Conservation (phyloP, 2,797 vertebrate genomes). For the Takifugu rubripes region DNA sequence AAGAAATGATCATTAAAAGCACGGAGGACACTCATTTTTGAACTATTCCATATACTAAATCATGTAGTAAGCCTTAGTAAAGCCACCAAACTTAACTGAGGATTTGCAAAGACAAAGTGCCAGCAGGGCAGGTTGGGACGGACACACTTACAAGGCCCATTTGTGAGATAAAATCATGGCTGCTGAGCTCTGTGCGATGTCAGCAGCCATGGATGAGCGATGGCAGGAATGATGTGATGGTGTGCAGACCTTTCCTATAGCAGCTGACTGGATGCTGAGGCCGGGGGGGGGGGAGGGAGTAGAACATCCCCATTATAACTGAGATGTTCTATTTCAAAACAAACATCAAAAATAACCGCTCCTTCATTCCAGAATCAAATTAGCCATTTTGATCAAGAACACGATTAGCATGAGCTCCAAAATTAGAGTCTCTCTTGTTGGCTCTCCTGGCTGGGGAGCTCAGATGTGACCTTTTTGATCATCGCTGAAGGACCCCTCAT, state of each 20-base stretch:
- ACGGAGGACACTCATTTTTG: too few relatives aligned
- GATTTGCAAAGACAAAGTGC: not conserved
- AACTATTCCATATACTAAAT: too few relatives aligned
- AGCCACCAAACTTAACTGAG: not conserved
- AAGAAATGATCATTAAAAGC: too few relatives aligned
- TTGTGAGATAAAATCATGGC: conserved; percentile 18
- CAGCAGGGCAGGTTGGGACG: not conserved
- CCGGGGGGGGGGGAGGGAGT: conserved; percentile 5
- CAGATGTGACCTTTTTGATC: conserved; percentile 45
- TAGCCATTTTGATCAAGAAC: conserved; percentile 52
- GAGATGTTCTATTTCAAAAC: too few relatives aligned
- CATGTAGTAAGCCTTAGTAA: not conserved
- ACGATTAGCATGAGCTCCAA: conserved; percentile 39
- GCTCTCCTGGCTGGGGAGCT: conserved; percentile 22
- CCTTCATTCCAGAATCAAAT: conserved; percentile 33
- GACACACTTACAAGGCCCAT: not conserved
- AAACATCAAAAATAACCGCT: conserved; percentile 26
- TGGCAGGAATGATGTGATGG: conserved; percentile 23
- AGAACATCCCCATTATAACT: too few relatives aligned
- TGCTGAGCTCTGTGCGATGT: conserved; percentile 4
- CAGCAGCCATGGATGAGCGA: conserved; percentile 10
- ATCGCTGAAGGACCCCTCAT: conserved; percentile 42
- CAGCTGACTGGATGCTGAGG: conserved; percentile 28
- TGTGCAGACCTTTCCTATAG: conserved; percentile 12
- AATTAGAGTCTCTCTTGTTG: conserved; percentile 32